A percentile compares a stretch with the other conserved stretches of the same genome.
Evolutionary conservation across 2,888 invertebrate genomes (phyloP).

Genomic region (Colostygia pectinataria): DNA sequence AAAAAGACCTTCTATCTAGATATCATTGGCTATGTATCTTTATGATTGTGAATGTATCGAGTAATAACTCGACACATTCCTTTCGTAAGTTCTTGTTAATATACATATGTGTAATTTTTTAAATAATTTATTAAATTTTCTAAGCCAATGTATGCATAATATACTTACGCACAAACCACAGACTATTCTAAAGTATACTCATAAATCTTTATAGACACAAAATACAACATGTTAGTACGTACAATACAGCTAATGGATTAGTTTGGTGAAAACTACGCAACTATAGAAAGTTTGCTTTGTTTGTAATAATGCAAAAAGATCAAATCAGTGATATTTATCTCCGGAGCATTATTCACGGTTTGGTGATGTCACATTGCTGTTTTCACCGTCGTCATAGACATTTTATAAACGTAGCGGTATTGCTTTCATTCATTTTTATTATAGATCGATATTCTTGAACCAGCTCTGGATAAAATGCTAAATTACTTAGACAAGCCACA

Average conservation of each 20-base stretch:
- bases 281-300: slow-evolving; percentile 36
- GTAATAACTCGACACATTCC: no score
- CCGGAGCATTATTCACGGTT: slow-evolving; percentile 51
- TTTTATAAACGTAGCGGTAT: slow-evolving; percentile 44
- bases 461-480: no score
- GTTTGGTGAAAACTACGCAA: slow-evolving; percentile 34
- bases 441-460: no score
- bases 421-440: slow-evolving; percentile 21
- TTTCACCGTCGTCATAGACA: slow-evolving; percentile 45
- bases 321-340: slow-evolving; percentile 46
- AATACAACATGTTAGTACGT: background rate
- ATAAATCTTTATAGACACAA: slow-evolving; percentile 10
- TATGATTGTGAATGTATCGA: no score
- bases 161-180: no score
- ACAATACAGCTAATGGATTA: slow-evolving; percentile 21
- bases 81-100: no score
- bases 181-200: background rate
- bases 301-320: slow-evolving; percentile 37
- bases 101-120: no score
- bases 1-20: no score
- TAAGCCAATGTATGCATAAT: background rate
- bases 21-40: no score
- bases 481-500: no score
- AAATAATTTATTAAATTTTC: background rate
- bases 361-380: slow-evolving; percentile 57